Percentiles rank a stretch among this genome's conserved stretches.
Evolutionary conservation across 2,888 invertebrate species (phyloP).

Genomic region (Trilocha varians): DNA sequence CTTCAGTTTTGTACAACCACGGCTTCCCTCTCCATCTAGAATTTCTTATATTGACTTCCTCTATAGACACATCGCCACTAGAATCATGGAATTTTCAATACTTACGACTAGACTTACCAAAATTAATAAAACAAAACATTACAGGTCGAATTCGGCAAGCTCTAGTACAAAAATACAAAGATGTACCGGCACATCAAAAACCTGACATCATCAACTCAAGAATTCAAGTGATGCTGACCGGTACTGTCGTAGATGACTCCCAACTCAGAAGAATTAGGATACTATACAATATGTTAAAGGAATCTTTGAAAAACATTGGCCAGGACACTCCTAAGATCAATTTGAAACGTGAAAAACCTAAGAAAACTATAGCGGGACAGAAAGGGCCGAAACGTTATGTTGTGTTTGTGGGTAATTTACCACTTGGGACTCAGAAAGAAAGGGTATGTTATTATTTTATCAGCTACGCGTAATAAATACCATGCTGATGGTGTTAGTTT

Average conservation of each 20-base stretch:
- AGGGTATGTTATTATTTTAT: constrained; percentile 25
- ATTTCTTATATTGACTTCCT: too few species aligned
- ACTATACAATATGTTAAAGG: constrained; percentile 52
- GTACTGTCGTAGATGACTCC: constrained; percentile 30
- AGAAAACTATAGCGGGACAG: constrained; percentile 9
- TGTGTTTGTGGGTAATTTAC: constrained; percentile 61
- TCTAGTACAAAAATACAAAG: constrained; percentile 39
- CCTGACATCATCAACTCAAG: constrained; percentile 51
- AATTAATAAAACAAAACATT: constrained; percentile 10
- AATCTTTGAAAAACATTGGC: constrained; percentile 14
- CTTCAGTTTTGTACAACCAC: too few species aligned
- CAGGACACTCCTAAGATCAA: constrained; percentile 6
- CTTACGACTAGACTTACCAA: too few species aligned
- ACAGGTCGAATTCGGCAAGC: constrained; percentile 51
- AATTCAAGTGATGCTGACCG: constrained; percentile 39
- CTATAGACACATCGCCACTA: too few species aligned
- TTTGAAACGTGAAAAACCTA: constrained; percentile 5
- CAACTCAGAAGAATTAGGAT: constrained; percentile 50
- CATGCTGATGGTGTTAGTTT: too few species aligned
- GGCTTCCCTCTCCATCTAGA: too few species aligned
- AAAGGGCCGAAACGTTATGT: constrained; percentile 61
- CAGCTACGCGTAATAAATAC: too few species aligned
- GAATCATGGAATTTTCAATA: too few species aligned
- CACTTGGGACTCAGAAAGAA: constrained; percentile 42
- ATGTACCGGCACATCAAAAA: constrained; percentile 31